Evolutionary conservation across 2,113 vertebrate genomes (phyloP).

Genomic region (Girardinichthys multiradiatus): DNA sequence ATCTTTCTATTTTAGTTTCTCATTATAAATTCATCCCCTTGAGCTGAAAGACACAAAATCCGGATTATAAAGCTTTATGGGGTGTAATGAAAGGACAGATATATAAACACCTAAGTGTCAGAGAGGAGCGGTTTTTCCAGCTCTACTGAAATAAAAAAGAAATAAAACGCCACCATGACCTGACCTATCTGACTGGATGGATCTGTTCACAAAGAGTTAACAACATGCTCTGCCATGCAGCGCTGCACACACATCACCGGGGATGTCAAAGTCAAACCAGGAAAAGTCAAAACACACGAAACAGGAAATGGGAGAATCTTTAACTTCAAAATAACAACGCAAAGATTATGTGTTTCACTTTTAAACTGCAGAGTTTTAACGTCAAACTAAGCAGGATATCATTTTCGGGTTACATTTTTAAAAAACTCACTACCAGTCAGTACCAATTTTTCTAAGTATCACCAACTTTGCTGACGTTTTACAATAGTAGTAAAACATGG

Average conservation of each 20-base stretch:
- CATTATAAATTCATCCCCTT: background rate
- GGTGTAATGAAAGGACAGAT: background rate
- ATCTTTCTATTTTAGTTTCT: background rate
- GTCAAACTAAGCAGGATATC: no score
- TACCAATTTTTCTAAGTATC: no score
- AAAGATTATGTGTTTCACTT: background rate
- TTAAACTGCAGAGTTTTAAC: background rate
- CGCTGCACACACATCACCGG: background rate
- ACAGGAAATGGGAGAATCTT: background rate
- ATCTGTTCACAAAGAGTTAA: constrained; percentile 34
- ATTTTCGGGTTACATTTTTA: no score
- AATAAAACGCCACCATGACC: background rate
- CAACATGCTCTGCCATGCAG: background rate
- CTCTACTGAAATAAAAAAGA: background rate
- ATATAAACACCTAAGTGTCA: background rate
- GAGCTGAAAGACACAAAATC: background rate
- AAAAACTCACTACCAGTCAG: no score
- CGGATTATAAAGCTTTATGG: background rate
- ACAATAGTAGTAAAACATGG: background rate
- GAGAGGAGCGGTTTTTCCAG: background rate
- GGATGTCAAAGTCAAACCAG: constrained; percentile 15
- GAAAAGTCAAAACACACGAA: constrained; percentile 4
- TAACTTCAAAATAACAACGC: constrained; percentile 26
- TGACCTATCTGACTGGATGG: background rate
- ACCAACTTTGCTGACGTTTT: background rate